phyloP scores from a whole-genome alignment of 2,113 vertebrate genomes.

The Emydocephalus ijimae region DNA sequence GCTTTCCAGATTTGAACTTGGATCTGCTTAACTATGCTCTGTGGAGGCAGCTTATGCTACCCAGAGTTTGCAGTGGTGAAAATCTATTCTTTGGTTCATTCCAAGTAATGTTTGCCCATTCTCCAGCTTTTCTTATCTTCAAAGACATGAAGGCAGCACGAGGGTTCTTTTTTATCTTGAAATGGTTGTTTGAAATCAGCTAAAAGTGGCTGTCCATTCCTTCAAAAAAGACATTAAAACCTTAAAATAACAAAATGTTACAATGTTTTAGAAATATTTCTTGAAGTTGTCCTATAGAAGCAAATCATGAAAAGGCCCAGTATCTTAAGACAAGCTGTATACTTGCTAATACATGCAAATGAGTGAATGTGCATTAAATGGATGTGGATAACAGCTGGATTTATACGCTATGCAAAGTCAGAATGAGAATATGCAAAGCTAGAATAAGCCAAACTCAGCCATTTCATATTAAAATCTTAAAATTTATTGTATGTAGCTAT shows the following conservation, averaged over 20 bases:
- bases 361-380: background rate
- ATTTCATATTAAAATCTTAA: background rate
- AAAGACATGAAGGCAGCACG: background rate
- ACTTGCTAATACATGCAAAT: background rate
- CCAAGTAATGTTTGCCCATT: background rate
- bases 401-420: background rate
- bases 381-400: background rate
- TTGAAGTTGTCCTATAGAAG: background rate
- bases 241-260: background rate
- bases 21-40: background rate
- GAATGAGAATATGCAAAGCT: background rate
- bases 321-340: background rate
- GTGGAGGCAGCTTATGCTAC: background rate
- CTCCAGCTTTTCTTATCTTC: background rate
- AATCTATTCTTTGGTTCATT: background rate
- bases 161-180: background rate
- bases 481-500: background rate
- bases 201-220: background rate
- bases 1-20: background rate
- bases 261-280: background rate
- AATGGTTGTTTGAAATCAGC: background rate
- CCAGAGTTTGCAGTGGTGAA: background rate
- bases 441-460: background rate
- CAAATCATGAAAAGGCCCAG: background rate
- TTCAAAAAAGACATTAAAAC: background rate